Evolutionary conservation across 1,140 invertebrate species (phyloP).

Genomic region (Drosophila kepulauana): DNA sequence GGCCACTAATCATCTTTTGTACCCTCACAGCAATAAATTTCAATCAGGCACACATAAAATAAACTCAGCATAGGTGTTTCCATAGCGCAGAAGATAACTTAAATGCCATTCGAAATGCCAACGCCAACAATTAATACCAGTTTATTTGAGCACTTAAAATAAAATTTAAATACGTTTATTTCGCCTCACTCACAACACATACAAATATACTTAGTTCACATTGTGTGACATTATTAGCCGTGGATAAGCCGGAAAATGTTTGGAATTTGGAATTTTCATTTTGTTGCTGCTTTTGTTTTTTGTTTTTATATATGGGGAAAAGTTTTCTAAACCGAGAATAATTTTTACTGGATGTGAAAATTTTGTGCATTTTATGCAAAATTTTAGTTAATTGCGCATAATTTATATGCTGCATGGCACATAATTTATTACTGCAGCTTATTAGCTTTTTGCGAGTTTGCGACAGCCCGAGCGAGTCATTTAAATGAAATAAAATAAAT

Average conservation of each 20-base stretch:
- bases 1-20: conserved; percentile 54
- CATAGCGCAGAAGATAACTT: conserved; percentile 37
- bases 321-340: conserved; percentile 58
- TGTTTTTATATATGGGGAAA: conserved; percentile 35
- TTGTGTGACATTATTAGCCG: conserved; percentile 54
- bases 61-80: conserved; percentile 39
- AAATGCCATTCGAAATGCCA: conserved; percentile 66
- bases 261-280: conserved; percentile 17
- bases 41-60: conserved; percentile 65
- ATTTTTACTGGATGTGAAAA: conserved; percentile 53
- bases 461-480: conserved; percentile 54
- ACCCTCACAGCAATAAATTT: conserved; percentile 49
- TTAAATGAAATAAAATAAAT: conserved; percentile 82
- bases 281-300: conserved; percentile 15
- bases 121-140: conserved; percentile 71
- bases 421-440: conserved; percentile 83
- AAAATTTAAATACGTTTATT: conserved; percentile 72
- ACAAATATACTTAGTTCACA: background rate
- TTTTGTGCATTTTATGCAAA: conserved; percentile 77
- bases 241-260: conserved; percentile 39
- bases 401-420: conserved; percentile 79
- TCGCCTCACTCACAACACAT: conserved; percentile 13
- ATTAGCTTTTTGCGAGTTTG: conserved; percentile 65
- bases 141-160: conserved; percentile 70
- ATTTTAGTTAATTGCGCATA: conserved; percentile 76